phyloP scores from a whole-genome alignment of 2,797 vertebrate genomes.

The Antrozous pallidus region DNA sequence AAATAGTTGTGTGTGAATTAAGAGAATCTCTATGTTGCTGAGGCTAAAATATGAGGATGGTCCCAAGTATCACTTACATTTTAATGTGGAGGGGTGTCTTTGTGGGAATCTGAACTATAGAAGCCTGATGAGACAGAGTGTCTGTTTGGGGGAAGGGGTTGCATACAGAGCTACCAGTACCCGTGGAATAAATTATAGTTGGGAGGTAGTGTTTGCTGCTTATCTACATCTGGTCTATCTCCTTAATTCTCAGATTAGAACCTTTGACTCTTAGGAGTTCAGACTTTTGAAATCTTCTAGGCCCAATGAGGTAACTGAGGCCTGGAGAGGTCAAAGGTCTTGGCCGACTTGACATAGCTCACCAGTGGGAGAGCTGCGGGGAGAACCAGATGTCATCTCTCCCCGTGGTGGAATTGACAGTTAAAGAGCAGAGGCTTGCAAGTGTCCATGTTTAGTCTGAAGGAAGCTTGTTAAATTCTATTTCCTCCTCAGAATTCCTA shows the following conservation, averaged over 20 bases:
- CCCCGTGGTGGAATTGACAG: neutral
- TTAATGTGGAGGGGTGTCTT: neutral
- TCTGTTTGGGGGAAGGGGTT: neutral
- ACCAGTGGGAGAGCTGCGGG: neutral
- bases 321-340: neutral
- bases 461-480: constrained; percentile 54
- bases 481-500: constrained; percentile 31
- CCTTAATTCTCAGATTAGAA: constrained; percentile 4
- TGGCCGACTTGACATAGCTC: neutral
- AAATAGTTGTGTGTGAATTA: neutral
- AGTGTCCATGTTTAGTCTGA: constrained; percentile 57
- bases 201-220: neutral
- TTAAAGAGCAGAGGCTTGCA: constrained; percentile 16
- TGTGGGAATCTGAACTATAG: neutral
- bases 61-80: neutral
- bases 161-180: neutral
- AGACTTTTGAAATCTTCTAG: neutral
- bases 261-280: neutral
- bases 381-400: neutral
- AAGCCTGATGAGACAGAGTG: neutral
- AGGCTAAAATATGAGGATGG: neutral
- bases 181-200: neutral
- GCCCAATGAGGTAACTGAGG: neutral
- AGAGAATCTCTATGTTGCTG: neutral
- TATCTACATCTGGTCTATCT: neutral